Evolutionary conservation across 2,888 invertebrate species (phyloP).

Genomic region (Amphipoea lucens): DNA sequence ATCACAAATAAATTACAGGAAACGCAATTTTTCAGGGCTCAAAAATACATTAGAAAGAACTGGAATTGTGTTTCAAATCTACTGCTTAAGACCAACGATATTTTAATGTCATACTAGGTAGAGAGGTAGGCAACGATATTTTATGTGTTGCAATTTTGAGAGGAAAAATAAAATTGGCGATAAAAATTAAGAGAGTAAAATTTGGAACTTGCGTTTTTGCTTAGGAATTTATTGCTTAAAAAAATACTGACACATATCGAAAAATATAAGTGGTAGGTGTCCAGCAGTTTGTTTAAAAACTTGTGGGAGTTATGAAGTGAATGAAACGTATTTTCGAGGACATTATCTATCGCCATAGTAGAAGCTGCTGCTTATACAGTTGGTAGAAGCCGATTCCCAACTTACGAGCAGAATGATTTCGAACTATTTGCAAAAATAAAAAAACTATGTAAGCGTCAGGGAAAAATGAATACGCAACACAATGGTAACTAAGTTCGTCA

Average conservation of each 20-base stretch:
- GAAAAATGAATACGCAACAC: background rate
- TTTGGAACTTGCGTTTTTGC: background rate
- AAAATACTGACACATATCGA: background rate
- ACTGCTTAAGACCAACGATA: conserved; percentile 19
- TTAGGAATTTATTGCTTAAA: background rate
- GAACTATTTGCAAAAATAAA: background rate
- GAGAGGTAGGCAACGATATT: background rate
- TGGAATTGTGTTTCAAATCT: conserved; percentile 11
- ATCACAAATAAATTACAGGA: conserved; percentile 6
- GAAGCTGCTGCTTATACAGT: background rate
- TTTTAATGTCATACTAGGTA: conserved; percentile 15
- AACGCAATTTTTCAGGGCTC: conserved; percentile 13
- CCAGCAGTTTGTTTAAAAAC: background rate
- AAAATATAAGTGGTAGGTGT: background rate
- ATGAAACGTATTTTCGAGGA: background rate
- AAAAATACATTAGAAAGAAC: conserved; percentile 14
- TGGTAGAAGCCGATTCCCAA: background rate
- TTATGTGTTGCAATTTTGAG: background rate
- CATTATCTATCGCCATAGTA: background rate
- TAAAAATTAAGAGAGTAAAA: background rate
- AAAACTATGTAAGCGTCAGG: background rate
- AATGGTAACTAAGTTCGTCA: background rate
- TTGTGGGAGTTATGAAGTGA: background rate
- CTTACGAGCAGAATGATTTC: background rate
- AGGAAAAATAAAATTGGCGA: background rate